These are phyloP conservation scores for Colius striatus DNA, from an alignment of 2,113 vertebrate species.

Conservation along the genomic window DNA sequence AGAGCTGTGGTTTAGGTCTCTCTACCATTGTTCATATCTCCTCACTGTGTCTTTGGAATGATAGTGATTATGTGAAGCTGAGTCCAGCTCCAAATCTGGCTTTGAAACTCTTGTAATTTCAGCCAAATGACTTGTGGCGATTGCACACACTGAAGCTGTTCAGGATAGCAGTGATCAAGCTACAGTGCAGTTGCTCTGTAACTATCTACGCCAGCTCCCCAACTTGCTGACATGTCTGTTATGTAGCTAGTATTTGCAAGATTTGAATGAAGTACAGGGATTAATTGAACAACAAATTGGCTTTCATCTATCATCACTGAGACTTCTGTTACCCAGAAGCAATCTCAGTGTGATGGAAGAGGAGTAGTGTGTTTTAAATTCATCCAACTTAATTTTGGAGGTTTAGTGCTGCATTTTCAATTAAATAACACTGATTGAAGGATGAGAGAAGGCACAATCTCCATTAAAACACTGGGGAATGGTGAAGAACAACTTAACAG, in stretches of 20 bases:
- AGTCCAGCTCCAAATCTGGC: neutral
- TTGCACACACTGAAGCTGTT: neutral
- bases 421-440: neutral
- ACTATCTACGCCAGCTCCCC: neutral
- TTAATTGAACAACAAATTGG: neutral
- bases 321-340: neutral
- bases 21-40: neutral
- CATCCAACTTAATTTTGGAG: neutral
- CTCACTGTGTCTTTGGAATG: fast-evolving
- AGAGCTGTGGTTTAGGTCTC: neutral
- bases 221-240: neutral
- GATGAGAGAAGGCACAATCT: neutral
- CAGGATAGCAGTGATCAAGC: neutral
- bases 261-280: neutral
- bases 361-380: neutral
- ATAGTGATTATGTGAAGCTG: neutral
- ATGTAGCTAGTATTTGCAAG: neutral
- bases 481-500: neutral
- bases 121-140: neutral
- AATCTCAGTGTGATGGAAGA: neutral
- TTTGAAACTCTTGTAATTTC: neutral
- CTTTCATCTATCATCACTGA: neutral
- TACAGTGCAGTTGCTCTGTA: neutral
- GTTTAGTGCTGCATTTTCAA: neutral
- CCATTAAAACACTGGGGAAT: neutral